Evolutionary conservation across 1,140 invertebrate genomes (phyloP).

Genomic region (Macrobrachium rosenbergii): DNA sequence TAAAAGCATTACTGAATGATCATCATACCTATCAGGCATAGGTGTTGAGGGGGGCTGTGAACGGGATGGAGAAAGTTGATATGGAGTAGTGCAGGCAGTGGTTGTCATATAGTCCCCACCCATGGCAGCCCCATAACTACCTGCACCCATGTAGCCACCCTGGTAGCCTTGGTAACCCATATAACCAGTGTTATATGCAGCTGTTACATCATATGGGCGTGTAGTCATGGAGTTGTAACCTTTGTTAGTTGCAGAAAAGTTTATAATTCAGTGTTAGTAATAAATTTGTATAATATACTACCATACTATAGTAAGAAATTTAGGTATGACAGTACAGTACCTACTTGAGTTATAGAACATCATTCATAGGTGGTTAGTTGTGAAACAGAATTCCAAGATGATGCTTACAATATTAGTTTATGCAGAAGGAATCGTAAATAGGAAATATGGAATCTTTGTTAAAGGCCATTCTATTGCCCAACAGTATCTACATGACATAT

Average conservation of each 20-base stretch:
- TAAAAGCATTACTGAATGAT: too few species aligned
- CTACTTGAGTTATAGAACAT: too few species aligned
- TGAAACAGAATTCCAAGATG: background rate
- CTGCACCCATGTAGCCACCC: slow-evolving; percentile 65
- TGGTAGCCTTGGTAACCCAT: slow-evolving; percentile 67
- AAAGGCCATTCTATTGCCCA: too few species aligned
- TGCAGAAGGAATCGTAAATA: too few species aligned
- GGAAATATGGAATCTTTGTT: too few species aligned
- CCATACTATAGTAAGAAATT: too few species aligned
- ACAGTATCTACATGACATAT: too few species aligned
- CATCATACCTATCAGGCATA: slow-evolving; percentile 64
- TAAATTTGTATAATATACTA: background rate
- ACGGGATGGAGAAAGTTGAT: slow-evolving; percentile 66
- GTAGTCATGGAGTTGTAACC: slow-evolving; percentile 66
- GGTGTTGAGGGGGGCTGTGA: slow-evolving; percentile 65
- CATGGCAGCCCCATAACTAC: slow-evolving; percentile 63
- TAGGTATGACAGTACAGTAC: too few species aligned
- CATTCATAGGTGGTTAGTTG: background rate
- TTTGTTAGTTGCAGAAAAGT: slow-evolving; percentile 44
- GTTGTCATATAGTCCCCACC: slow-evolving; percentile 65
- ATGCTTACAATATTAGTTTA: too few species aligned
- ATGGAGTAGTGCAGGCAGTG: slow-evolving; percentile 65
- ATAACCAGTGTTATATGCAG: slow-evolving; percentile 65
- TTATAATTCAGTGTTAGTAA: slow-evolving; percentile 32
- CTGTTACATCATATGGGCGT: slow-evolving; percentile 64